These are phyloP conservation scores for Engystomops pustulosus DNA, from an alignment of 2,113 vertebrate species.

Conservation along the genomic window DNA sequence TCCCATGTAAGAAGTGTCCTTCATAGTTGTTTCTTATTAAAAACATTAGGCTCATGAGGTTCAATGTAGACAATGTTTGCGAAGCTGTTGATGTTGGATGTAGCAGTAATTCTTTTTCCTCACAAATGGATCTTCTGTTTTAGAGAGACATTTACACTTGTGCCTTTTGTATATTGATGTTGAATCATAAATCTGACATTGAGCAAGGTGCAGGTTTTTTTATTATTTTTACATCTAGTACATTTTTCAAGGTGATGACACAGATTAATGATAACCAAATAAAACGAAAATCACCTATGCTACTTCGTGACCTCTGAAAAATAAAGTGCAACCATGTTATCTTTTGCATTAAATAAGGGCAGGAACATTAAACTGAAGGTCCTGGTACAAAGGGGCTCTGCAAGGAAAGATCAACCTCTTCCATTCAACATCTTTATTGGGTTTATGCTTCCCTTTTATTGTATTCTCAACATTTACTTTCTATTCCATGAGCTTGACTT, in stretches of 20 bases:
- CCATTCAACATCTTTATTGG: slow-evolving; percentile 16
- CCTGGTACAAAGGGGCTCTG: background rate
- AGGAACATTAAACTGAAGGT: background rate
- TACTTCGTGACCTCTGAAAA: background rate
- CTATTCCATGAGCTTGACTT: background rate
- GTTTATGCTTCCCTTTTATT: background rate
- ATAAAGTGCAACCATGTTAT: slow-evolving; percentile 3
- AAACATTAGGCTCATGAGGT: no score
- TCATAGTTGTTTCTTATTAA: no score
- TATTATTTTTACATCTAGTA: slow-evolving; percentile 21
- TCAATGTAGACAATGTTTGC: no score
- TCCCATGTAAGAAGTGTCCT: no score
- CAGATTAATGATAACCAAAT: slow-evolving; percentile 34
- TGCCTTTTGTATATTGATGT: background rate
- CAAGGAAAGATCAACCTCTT: slow-evolving; percentile 9
- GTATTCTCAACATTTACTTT: background rate
- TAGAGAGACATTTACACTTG: background rate
- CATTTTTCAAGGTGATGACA: slow-evolving; percentile 3
- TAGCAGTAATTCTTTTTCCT: no score
- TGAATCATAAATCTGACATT: background rate
- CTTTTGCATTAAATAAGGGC: slow-evolving; percentile 1
- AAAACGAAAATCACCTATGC: slow-evolving; percentile 13
- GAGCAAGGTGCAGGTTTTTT: slow-evolving; percentile 7
- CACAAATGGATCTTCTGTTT: background rate
- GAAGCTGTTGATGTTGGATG: no score